These are phyloP conservation scores for Drosophila paranaensis DNA, from an alignment of 2,888 invertebrate species.

Conservation along the genomic window DNA sequence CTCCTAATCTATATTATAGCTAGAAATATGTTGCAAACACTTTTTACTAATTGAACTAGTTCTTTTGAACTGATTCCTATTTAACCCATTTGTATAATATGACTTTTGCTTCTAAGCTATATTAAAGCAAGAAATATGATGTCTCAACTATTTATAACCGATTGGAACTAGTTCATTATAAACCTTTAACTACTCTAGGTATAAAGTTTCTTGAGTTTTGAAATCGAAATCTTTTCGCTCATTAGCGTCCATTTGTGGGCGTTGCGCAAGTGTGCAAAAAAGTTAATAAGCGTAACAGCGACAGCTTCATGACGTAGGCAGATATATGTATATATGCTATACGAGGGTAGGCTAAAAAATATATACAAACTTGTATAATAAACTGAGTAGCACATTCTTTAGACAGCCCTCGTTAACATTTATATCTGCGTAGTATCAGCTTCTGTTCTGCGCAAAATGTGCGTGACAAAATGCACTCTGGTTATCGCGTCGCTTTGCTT, in stretches of 20 bases:
- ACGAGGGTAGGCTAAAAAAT: not conserved
- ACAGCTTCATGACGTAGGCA: slow-evolving; percentile 23
- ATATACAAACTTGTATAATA: not conserved
- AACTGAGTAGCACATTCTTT: no score
- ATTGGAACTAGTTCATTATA: slow-evolving; percentile 6
- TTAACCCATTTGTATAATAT: no score
- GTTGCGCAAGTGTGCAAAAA: slow-evolving; percentile 60
- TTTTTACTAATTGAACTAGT: no score
- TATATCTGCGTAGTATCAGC: slow-evolving; percentile 19
- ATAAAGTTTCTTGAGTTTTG: slow-evolving; percentile 5
- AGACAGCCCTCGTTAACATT: not conserved
- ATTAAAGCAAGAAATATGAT: not conserved
- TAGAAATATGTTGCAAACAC: no score
- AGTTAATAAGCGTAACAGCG: slow-evolving; percentile 48
- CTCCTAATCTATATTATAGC: no score
- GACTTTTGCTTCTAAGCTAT: not conserved
- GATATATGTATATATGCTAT: not conserved
- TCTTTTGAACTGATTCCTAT: no score
- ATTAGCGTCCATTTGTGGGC: slow-evolving; percentile 33
- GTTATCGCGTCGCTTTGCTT: slow-evolving; percentile 47
- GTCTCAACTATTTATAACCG: not conserved
- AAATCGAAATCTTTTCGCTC: slow-evolving; percentile 17
- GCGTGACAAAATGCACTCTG: slow-evolving; percentile 71
- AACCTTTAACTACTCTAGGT: not conserved
- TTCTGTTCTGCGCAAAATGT: slow-evolving; percentile 38